phyloP scores from a whole-genome alignment of 2,113 vertebrate genomes.

The Camarhynchus parvulus region DNA sequence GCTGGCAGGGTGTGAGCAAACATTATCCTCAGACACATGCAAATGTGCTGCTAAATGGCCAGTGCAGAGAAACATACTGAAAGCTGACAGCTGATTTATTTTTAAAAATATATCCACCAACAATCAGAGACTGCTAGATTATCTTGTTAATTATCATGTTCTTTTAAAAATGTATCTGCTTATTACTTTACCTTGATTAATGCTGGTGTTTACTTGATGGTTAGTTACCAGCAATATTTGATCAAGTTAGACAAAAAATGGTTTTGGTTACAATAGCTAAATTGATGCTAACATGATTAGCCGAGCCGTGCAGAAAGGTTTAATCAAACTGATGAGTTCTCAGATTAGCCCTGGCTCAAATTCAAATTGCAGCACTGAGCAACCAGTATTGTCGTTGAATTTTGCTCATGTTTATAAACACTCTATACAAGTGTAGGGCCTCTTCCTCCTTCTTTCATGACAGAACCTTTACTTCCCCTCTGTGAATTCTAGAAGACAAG shows the following conservation, averaged over 20 bases:
- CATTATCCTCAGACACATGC: background rate
- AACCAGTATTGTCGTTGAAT: conserved; percentile 20
- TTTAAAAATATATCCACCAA: background rate
- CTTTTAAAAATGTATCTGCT: background rate
- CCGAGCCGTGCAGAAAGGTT: background rate
- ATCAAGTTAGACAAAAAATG: conserved; percentile 38
- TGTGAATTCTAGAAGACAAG: background rate
- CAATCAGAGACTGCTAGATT: background rate
- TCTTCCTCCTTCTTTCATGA: background rate
- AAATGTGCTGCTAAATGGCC: background rate
- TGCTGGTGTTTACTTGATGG: conserved; percentile 1
- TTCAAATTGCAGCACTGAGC: conserved; percentile 22
- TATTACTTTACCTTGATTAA: conserved; percentile 24
- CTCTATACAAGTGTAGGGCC: background rate
- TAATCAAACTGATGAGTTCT: conserved; percentile 45
- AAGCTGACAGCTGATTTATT: background rate
- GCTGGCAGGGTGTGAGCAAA: background rate
- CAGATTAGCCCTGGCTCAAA: conserved; percentile 27
- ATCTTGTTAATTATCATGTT: background rate
- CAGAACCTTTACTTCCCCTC: background rate
- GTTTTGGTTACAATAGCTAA: conserved; percentile 10
- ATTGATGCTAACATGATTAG: background rate
- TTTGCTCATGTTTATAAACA: conserved; percentile 42
- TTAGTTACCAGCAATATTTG: conserved; percentile 39
- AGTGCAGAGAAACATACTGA: background rate